Percentiles rank a stretch among this genome's conserved stretches.
Evolutionary conservation across 1,140 invertebrate species (phyloP).

Genomic region (Chrysoperla carnea): DNA sequence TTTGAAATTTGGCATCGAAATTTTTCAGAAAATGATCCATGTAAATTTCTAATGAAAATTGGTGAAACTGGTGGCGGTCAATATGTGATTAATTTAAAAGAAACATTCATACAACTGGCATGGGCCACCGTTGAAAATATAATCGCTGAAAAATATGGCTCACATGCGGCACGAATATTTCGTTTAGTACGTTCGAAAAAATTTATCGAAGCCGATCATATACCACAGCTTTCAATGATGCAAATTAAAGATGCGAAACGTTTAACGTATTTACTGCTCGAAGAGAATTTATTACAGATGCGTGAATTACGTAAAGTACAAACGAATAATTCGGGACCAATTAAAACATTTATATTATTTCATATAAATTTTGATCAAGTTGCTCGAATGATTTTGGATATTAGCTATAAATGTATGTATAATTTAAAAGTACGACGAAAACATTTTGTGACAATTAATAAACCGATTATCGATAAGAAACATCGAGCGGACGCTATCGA

Average conservation of each 20-base stretch:
- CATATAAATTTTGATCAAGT: constrained; percentile 52
- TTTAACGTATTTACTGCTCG: constrained; percentile 58
- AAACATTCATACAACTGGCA: constrained; percentile 42
- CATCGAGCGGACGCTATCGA: constrained; percentile 64
- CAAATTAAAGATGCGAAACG: constrained; percentile 76
- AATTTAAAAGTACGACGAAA: constrained; percentile 45
- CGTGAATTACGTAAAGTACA: constrained; percentile 43
- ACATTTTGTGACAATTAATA: constrained; percentile 41
- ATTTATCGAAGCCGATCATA: constrained; percentile 73
- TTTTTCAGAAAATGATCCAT: constrained; percentile 58
- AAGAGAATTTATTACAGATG: constrained; percentile 66
- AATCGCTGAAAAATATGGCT: constrained; percentile 66
- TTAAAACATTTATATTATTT: constrained; percentile 58
- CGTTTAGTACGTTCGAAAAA: constrained; percentile 59
- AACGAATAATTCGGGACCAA: constrained; percentile 28
- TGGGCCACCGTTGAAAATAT: constrained; percentile 53
- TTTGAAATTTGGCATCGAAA: no score
- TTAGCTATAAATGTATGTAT: constrained; percentile 58
- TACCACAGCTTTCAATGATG: constrained; percentile 77
- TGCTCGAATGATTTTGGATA: constrained; percentile 50
- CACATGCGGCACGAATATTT: constrained; percentile 72
- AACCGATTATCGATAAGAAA: constrained; percentile 68
- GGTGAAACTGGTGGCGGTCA: constrained; percentile 65
- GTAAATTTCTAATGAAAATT: constrained; percentile 47
- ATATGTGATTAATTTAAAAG: constrained; percentile 46